Base-by-base conservation (phyloP, 2,888 invertebrate species). In the Noctua janthe region DNA sequence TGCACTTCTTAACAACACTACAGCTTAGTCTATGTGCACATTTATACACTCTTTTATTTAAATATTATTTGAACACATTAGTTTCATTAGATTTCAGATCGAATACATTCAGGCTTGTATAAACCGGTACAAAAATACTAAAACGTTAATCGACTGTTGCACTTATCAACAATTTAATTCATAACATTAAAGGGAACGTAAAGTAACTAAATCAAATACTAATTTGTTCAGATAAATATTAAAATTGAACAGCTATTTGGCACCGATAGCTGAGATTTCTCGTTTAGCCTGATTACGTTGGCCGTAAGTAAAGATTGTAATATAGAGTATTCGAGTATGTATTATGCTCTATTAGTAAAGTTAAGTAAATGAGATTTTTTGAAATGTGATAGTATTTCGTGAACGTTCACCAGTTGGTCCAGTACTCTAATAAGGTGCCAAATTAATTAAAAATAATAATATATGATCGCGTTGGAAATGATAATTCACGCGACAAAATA, bases 381-480 rank as follows among this genome's bases (percentile, higher is more conserved):
- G 84, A 89, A 89, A 86, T 91, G 91, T 91, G 90, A 91, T 91
- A 91, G 82, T 86, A 88, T 84, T 74, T 86, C 85, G 86, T 86
- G 84, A 71, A 84, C 71, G 67, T 87, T 78, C 79, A 78, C 71
- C 87, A 49, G 78, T 87, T 74, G 85, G 85, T 87, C 83, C 84
- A 86, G 78, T 79, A 75, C 83, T 82, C 86, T 85, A 87, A 82
- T 81, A 88, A 83, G 89, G 90, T 91, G 91, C 91, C 91, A 91
- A 90, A 91, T 83, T 82, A 80, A 71, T 69, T 82, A 66, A 78
- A 74, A 83, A 71, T 81, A 73, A 74, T 76, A 75, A 74, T 76
- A 75, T 82, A 78, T 74, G 35, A 69, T 82, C 69, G 80, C 76
- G 66, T 43, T 80, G 76, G 13, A 77, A 66, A 74, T 74, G 59